phyloP scores from a whole-genome alignment of 2,797 vertebrate genomes.

The Amniataba percoides region DNA sequence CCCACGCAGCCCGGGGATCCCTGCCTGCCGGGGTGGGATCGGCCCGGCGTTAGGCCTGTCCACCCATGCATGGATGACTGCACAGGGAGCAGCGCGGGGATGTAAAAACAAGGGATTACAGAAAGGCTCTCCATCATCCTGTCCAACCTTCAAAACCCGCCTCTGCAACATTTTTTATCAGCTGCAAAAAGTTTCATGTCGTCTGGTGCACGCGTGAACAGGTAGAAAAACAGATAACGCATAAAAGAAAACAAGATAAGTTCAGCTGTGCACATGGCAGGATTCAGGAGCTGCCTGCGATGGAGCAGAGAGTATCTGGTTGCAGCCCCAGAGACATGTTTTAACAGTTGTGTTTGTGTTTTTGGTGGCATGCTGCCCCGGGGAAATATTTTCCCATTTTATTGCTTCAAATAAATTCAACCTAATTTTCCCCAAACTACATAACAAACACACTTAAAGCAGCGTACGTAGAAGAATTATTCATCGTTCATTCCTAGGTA shows the following conservation, averaged over 20 bases:
- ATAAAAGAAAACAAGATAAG: slow-evolving; percentile 59
- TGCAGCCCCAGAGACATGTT: slow-evolving; percentile 80
- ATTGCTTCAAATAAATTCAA: slow-evolving; percentile 85
- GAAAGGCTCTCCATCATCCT: slow-evolving; percentile 68
- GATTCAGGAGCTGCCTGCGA: slow-evolving; percentile 65
- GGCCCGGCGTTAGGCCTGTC: slow-evolving; percentile 50
- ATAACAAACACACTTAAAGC: slow-evolving; percentile 78
- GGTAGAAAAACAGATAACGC: slow-evolving; percentile 58
- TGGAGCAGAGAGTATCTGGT: slow-evolving; percentile 71
- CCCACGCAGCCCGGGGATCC: slow-evolving; percentile 64
- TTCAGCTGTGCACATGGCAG: slow-evolving; percentile 41
- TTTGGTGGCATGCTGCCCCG: slow-evolving; percentile 78
- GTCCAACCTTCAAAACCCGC: slow-evolving; percentile 60
- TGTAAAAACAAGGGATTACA: slow-evolving; percentile 79
- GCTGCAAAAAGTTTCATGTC: slow-evolving; percentile 54
- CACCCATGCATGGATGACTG: slow-evolving; percentile 81
- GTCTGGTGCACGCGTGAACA: slow-evolving; percentile 26
- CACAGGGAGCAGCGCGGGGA: slow-evolving; percentile 63
- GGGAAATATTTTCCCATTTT: slow-evolving; percentile 81
- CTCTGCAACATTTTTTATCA: slow-evolving; percentile 62
- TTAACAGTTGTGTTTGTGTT: slow-evolving; percentile 86
- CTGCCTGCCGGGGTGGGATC: slow-evolving; percentile 60
- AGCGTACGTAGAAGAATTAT: slow-evolving; percentile 46
- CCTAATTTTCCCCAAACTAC: slow-evolving; percentile 78
- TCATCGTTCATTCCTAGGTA: slow-evolving; percentile 49